phyloP scores from a whole-genome alignment of 2,113 vertebrate species.

The Triplophysa siluroides region DNA sequence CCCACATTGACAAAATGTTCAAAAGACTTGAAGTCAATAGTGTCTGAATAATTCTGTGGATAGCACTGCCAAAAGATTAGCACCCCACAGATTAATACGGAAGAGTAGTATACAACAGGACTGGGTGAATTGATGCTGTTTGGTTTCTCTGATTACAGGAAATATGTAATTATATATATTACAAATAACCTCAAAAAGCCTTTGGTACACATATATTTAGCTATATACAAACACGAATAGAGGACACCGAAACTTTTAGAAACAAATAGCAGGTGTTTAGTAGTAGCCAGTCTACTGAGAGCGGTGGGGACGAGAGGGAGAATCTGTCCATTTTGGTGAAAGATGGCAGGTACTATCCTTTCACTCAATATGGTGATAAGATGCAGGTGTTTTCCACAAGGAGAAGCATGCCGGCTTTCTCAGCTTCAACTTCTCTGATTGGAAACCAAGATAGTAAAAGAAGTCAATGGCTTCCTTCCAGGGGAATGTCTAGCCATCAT shows the following conservation, averaged over 20 bases:
- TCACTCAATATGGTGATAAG: constrained; percentile 63
- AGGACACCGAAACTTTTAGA: background rate
- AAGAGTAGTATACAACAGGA: background rate
- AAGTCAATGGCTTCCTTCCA: constrained; percentile 57
- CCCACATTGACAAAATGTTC: constrained; percentile 73
- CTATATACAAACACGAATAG: too few species aligned
- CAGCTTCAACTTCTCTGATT: constrained; percentile 62
- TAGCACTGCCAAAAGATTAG: constrained; percentile 13
- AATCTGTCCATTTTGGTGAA: constrained; percentile 48
- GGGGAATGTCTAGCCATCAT: constrained; percentile 59
- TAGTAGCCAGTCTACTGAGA: constrained; percentile 43
- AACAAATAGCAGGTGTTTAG: background rate
- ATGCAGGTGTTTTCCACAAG: constrained; percentile 65
- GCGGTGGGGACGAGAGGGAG: constrained; percentile 38
- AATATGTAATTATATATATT: too few species aligned
- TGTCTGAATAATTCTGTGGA: constrained; percentile 30
- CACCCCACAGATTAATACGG: too few species aligned
- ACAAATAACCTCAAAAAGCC: too few species aligned
- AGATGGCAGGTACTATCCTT: constrained; percentile 55
- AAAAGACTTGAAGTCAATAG: constrained; percentile 64
- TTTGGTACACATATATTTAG: too few species aligned
- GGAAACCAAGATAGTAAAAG: constrained; percentile 58
- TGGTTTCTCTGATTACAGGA: too few species aligned
- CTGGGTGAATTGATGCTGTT: background rate
- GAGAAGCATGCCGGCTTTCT: constrained; percentile 56